A percentile compares a stretch with the other conserved stretches of the same genome.
phyloP scores from a whole-genome alignment of 2,797 vertebrate species.

The Cuniculus paca region DNA sequence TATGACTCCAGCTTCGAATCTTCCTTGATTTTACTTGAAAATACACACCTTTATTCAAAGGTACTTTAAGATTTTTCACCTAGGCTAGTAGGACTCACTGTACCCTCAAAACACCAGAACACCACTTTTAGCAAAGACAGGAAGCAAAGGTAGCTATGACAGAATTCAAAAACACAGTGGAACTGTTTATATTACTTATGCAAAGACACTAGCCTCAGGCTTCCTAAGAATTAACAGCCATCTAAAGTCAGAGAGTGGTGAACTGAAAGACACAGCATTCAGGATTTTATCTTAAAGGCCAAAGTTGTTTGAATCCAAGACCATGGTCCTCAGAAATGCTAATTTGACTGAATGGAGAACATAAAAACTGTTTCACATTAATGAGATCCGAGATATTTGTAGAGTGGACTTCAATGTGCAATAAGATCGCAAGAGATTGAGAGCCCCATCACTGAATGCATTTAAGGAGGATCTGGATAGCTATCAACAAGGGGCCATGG shows the following conservation, averaged over 20 bases:
- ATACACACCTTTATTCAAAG: neutral
- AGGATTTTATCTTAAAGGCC: conserved; percentile 9
- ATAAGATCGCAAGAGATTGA: neutral
- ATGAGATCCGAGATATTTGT: neutral
- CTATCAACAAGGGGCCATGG: neutral
- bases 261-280: neutral
- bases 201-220: neutral
- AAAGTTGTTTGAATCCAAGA: conserved; percentile 25
- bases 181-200: neutral
- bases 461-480: neutral
- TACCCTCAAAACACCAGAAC: neutral
- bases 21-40: conserved; percentile 53
- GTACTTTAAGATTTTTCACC: conserved; percentile 19
- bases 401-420: neutral
- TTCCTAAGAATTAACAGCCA: neutral
- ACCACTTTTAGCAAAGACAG: conserved; percentile 30
- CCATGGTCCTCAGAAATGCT: neutral
- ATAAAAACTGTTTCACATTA: neutral
- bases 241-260: neutral
- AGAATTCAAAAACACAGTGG: neutral
- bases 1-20: conserved; percentile 1
- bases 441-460: neutral
- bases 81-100: neutral
- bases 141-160: neutral
- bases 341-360: neutral